Conservation (phyloP, 2,888 invertebrate genomes). For the Drosophila anomalata region DNA sequence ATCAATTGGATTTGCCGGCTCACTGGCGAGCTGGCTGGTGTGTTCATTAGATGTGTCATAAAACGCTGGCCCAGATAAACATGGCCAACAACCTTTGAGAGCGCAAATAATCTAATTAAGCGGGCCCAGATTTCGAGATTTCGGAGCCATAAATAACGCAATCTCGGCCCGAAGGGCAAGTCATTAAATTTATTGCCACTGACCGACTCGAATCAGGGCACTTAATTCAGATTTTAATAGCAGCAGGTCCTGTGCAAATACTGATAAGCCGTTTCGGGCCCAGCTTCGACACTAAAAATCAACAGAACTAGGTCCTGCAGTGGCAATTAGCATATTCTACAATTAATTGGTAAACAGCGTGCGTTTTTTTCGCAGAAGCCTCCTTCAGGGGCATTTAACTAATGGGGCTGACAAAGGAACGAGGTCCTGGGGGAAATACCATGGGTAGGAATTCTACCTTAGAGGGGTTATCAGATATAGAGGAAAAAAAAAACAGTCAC, state of each 20-base stretch:
- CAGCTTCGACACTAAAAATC: constrained; percentile 24
- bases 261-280: constrained; percentile 57
- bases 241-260: constrained; percentile 64
- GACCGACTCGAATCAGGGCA: constrained; percentile 61
- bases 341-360: constrained; percentile 61
- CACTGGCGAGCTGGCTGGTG: constrained; percentile 3
- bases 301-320: constrained; percentile 24
- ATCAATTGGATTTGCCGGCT: constrained; percentile 27
- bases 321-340: constrained; percentile 68
- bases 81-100: constrained; percentile 12
- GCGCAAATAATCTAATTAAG: constrained; percentile 69
- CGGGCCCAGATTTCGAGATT: constrained; percentile 21
- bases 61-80: constrained; percentile 12
- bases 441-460: not conserved
- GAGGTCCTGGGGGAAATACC: not conserved
- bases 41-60: constrained; percentile 58
- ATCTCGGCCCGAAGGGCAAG: constrained; percentile 63
- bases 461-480: not conserved
- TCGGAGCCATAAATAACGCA: constrained; percentile 67
- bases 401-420: not conserved
- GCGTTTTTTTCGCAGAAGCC: constrained; percentile 15
- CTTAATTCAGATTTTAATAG: constrained; percentile 68
- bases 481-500: not conserved
- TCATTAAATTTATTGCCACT: constrained; percentile 73
- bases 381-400: constrained; percentile 21